phyloP scores from a whole-genome alignment of 2,113 vertebrate species.

The Lota lota region DNA sequence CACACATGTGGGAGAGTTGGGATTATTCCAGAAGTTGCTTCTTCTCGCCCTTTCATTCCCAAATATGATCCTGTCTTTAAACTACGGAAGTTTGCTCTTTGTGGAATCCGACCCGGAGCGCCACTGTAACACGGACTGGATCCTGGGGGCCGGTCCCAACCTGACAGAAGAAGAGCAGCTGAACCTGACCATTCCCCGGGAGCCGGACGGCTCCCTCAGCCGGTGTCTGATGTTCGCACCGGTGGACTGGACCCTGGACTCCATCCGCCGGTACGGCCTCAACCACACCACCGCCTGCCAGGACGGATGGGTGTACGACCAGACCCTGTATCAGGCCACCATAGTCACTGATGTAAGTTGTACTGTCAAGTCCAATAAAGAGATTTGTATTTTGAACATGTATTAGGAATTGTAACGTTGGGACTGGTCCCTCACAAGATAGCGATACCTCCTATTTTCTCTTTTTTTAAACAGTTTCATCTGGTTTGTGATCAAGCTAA shows the following conservation, averaged over 20 bases:
- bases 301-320: conserved; percentile 76
- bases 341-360: conserved; percentile 66
- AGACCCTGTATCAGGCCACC: conserved; percentile 56
- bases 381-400: too few relatives aligned
- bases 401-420: too few relatives aligned
- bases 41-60: conserved; percentile 48
- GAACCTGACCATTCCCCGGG: conserved; percentile 73
- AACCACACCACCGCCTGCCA: conserved; percentile 68
- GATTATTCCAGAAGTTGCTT: conserved; percentile 76
- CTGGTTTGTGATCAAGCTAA: too few relatives aligned
- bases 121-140: conserved; percentile 75
- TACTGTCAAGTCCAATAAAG: too few relatives aligned
- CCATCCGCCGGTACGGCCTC: conserved; percentile 66
- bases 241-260: conserved; percentile 65
- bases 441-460: too few relatives aligned
- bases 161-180: conserved; percentile 71
- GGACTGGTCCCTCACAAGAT: too few relatives aligned
- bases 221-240: conserved; percentile 79
- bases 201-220: conserved; percentile 56
- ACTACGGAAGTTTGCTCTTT: conserved; percentile 77
- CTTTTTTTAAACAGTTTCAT: too few relatives aligned
- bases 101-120: conserved; percentile 61
- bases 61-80: conserved; percentile 61
- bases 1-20: conserved; percentile 73
- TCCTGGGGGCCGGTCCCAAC: conserved; percentile 55